Evolutionary conservation across 2,888 invertebrate species (phyloP), one percentile per base, ranked within the genome.

Genomic region (Tuberolachnus salignus): DNA sequence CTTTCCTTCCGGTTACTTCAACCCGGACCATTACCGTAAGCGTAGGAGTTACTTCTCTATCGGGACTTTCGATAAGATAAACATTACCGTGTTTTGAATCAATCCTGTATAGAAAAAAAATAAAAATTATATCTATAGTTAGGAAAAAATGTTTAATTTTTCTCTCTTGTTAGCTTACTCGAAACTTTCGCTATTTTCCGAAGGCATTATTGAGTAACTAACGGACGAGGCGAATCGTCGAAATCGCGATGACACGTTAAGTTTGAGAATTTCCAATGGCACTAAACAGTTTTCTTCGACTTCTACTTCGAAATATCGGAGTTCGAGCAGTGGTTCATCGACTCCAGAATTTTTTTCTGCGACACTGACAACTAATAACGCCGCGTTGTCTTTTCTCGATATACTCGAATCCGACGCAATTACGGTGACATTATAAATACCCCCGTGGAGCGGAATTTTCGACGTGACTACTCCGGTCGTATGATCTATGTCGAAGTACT

Each of bases 371-470:
- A 91, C 86, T 13, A 93, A 86, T 53, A 93, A 84, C 1, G 94
- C 94, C 0, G 92, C 92, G 0, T 94, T 91, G 80, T 92, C 93
- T 3, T 93, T 86, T 83, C 93, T 92, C 0, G 95, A 94, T 55
- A 91, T 92, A 0, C 95, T 95, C 74, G 94, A 87, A 86, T 95
- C 95, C 1, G 94, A 93, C 0, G 94, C 94, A 1, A 94, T 88
- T 1, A 95, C 89, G 0, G 93, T 92, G 1, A 95, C 87, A 84
- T 94, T 94, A 83, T 94, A 90, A 8, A 86, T 85, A 3, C 87
- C 85, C 83, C 90, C 88, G 42, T 86, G 87, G 63, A 93, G 86
- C 83, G 89, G 89, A 0, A 90, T 89, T 1, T 91, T 89, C 0
- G 93, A 94, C 10, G 92, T 92, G 0, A 95, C 89, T 1, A 91